Percentiles rank a stretch among this genome's conserved stretches.
Evolutionary conservation across 2,797 vertebrate genomes (phyloP).

Genomic region (Smutsia temminckii): DNA sequence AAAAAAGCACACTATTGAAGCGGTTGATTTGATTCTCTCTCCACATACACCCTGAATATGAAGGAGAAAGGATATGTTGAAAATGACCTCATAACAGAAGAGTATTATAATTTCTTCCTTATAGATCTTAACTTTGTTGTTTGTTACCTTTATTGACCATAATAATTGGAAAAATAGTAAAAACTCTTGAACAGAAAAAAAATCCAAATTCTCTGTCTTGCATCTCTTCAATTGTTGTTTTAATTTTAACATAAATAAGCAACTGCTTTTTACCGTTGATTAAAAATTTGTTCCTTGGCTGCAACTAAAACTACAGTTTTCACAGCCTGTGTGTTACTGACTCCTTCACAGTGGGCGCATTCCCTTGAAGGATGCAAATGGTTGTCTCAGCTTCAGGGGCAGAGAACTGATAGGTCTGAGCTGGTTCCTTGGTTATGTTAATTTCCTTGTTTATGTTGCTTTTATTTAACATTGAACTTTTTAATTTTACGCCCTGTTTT

Average conservation of each 20-base stretch:
- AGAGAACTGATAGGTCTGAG: slow-evolving; percentile 43
- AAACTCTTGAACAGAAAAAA: not conserved
- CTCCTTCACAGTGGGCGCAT: not conserved
- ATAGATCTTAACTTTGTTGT: not conserved
- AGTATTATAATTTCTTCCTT: not conserved
- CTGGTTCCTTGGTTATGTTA: slow-evolving; percentile 54
- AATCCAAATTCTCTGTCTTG: not conserved
- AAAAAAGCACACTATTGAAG: not conserved
- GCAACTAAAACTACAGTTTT: not conserved
- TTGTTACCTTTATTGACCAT: not conserved
- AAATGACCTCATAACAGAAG: not conserved
- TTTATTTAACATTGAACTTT: slow-evolving; percentile 65
- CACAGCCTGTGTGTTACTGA: slow-evolving; percentile 40
- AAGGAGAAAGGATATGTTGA: not conserved
- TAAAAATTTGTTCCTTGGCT: slow-evolving; percentile 42
- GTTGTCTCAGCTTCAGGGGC: slow-evolving; percentile 33
- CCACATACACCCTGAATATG: not conserved
- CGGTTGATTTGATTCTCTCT: not conserved
- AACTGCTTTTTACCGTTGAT: not conserved
- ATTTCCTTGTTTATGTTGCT: slow-evolving; percentile 62
- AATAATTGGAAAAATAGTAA: slow-evolving; percentile 2
- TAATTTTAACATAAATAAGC: not conserved
- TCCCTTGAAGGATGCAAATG: slow-evolving; percentile 46
- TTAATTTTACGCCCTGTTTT: slow-evolving; percentile 44
- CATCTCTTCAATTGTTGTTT: not conserved